Evolutionary conservation across 2,797 vertebrate genomes (phyloP), one percentile per base, ranked within the genome.

Genomic region (Petrocephalus schoutedeni): DNA sequence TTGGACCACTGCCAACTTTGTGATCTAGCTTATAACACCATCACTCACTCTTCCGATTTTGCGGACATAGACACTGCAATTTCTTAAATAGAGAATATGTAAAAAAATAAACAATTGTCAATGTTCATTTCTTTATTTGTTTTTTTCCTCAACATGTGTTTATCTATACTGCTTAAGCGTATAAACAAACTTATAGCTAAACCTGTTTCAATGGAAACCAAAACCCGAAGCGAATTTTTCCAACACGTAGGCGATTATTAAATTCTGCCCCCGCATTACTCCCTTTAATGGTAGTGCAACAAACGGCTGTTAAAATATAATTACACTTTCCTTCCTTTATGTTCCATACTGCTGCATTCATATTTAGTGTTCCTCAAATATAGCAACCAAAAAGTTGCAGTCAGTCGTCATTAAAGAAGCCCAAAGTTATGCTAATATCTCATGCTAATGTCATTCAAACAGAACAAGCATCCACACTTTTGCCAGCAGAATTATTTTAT

Each of bases 181-280:
- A 2, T 86, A 54, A 21, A 64, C 16, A 71, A 86, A 57, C 64
- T 64, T n/a, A 51, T 49, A n/a, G 10, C 4, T 71, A 71, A 71
- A 36, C 14, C 64, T 16, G 4, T 67, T 87, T 89, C 67, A 84
- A 54, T 61, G 88, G 88, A 90, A 89, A 90, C 12, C 6, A 49
- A 85, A 89, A 87, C 32, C 32, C 12, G 36, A 86, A 28, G 28
- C 45, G 6, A 23, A 21, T 88, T 87, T 89, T 56, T 67, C 86
- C 82, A 57, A 87, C 49, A 86, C 5, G 19, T 85, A 87, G 54
- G 23, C 61, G 12, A 80, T 91, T 89, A 71, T 71, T 64, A 59
- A 5, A 2, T 19, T 21, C 88, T 88, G 86, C 87, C 89, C 41
- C 56, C 82, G 28, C 4, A 82, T 59, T 87, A 85, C 86, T 45